phyloP scores from a whole-genome alignment of 2,888 invertebrate genomes.

The Microplitis manilae region DNA sequence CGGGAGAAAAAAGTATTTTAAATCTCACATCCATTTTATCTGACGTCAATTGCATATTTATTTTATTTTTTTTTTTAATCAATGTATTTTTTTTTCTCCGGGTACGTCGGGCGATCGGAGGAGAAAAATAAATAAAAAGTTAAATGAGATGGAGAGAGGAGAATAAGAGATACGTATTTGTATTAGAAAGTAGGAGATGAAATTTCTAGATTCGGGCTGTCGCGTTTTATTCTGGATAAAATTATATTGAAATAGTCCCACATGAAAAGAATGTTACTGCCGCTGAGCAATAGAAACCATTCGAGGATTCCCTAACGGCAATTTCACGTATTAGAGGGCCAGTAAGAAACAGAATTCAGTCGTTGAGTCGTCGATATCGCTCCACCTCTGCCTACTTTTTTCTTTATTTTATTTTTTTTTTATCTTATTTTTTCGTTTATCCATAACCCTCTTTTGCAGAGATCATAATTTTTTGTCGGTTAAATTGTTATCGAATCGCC shows the following conservation, averaged over 20 bases:
- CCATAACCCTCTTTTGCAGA: not conserved
- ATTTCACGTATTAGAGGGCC: not conserved
- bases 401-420: slow-evolving; percentile 1
- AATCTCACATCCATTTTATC: not conserved
- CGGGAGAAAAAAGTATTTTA: not conserved
- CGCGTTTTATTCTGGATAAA: not conserved
- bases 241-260: not conserved
- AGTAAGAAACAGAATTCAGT: slow-evolving; percentile 6
- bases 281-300: not conserved
- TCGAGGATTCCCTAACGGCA: slow-evolving; percentile 6
- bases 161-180: not conserved
- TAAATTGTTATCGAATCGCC: not conserved
- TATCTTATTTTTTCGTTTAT: not conserved
- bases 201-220: not conserved
- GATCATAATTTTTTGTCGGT: not conserved
- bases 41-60: not conserved
- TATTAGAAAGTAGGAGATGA: not conserved
- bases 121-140: not conserved
- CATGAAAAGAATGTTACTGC: not conserved
- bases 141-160: no score
- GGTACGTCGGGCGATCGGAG: not conserved
- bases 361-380: not conserved
- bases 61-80: not conserved
- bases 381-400: not conserved
- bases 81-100: not conserved